Evolutionary conservation across 2,888 invertebrate genomes (phyloP).

Genomic region (Cylindroiulus punctatus): DNA sequence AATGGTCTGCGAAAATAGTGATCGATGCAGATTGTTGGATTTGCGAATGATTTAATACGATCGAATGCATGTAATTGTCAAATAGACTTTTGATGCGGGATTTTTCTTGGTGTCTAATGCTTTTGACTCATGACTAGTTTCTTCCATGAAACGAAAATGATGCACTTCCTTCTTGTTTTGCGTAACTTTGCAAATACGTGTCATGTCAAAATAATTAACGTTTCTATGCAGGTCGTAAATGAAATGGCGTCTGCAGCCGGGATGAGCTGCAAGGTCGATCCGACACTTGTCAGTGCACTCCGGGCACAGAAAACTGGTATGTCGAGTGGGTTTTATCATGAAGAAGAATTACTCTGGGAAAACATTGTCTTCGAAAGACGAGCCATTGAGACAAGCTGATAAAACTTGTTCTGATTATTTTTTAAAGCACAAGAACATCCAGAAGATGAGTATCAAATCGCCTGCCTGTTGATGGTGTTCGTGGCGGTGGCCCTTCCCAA

Average conservation of each 20-base stretch:
- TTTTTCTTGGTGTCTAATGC: neutral
- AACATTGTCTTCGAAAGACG: neutral
- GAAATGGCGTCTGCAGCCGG: conserved; percentile 99
- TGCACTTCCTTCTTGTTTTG: neutral
- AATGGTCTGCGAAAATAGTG: too few species aligned
- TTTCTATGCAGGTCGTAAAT: conserved; percentile 78
- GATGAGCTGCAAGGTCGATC: conserved; percentile 91
- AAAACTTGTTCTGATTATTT: neutral
- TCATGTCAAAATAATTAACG: neutral
- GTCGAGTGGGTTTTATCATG: neutral
- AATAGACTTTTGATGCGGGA: neutral
- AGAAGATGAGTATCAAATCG: conserved; percentile 91
- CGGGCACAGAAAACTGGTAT: conserved; percentile 80
- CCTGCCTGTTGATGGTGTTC: conserved; percentile 97
- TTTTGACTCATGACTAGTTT: too few species aligned
- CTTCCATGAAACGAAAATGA: neutral
- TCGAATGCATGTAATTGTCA: neutral
- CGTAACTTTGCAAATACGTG: neutral
- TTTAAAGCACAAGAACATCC: conserved; percentile 74
- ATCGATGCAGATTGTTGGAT: too few species aligned
- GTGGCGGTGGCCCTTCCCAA: conserved; percentile 97
- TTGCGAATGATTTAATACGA: too few species aligned
- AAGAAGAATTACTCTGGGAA: neutral
- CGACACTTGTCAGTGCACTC: conserved; percentile 89
- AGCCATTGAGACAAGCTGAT: too few species aligned